A percentile compares a stretch with the other conserved stretches of the same genome.
Evolutionary conservation across 2,113 vertebrate species (phyloP).

Genomic region (Falcunculus frontatus): DNA sequence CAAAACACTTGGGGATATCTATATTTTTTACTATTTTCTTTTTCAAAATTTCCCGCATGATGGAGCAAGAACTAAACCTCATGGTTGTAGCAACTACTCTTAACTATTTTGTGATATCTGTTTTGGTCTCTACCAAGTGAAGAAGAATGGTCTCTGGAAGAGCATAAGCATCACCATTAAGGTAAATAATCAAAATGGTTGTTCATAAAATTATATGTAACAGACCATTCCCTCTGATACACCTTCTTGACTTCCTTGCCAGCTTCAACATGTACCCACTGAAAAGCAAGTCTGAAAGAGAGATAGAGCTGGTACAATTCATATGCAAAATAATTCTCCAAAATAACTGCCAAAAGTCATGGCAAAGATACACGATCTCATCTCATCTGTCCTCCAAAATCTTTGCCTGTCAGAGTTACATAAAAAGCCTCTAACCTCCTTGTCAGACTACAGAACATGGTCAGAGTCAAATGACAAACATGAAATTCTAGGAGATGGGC

Average conservation of each 20-base stretch:
- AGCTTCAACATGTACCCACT: neutral
- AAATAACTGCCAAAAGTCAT: neutral
- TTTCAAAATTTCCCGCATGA: neutral
- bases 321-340: neutral
- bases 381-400: neutral
- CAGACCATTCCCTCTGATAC: neutral
- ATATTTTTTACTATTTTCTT: neutral
- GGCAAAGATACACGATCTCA: neutral
- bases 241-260: neutral
- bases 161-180: neutral
- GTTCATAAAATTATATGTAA: neutral
- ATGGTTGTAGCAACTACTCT: neutral
- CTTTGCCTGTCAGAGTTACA: neutral
- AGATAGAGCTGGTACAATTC: neutral
- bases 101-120: neutral
- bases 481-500: neutral
- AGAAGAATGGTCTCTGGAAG: neutral
- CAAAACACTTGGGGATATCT: neutral
- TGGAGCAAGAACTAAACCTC: neutral
- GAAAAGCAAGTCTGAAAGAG: neutral
- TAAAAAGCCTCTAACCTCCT: neutral
- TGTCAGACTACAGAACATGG: neutral
- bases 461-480: neutral
- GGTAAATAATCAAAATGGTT: neutral
- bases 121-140: neutral